Evolutionary conservation across 2,113 vertebrate genomes (phyloP), one percentile per base, ranked within the genome.

Genomic region (Tinamus guttatus): DNA sequence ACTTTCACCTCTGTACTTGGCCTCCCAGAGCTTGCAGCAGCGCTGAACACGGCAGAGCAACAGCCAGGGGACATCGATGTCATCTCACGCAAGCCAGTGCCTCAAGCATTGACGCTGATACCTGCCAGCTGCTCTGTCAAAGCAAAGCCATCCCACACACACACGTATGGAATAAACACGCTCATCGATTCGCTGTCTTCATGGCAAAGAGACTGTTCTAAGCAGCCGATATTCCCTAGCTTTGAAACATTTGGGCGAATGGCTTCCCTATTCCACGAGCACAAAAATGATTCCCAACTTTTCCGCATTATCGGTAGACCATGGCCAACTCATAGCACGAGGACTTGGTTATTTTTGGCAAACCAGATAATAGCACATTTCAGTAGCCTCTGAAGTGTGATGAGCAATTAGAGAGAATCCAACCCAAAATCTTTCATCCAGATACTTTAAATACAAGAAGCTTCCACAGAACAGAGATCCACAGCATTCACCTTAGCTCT

Each of bases 41-140:
- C n/a, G 34, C 32, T 25, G 11, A 34, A 11, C 7, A 7, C 25
- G 17, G 43, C 45, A 22, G 24, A 70, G 47, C 3, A 25, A 47
- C 22, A 27, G 47, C 1, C 20, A 38, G 36, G 0, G 0, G 52
- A 32, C 25, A 54, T 3, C 71, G 34, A 7, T 51, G 58, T 36
- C 59, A 76, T 30, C 45, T 52, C 75, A 40, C 20, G 25, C 40
- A 16, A 34, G 3, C 65, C 65, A 30, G 27, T 22, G n/a, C 15
- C 32, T 17, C 22, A 0, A 68, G 20, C 73, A 81, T 28, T 38
- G 14, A 17, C 0, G 22, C 51, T 25, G 41, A 56, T 3, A 24
- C 30, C 73, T 25, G 47, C 36, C 51, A 83, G 22, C 24, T 14
- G 18, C 38, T 14, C 27, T 18, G 18, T 34, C 12, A 4, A 75